Percentiles rank a stretch among this genome's conserved stretches.
Conservation (phyloP, 2,113 vertebrate species). For the Odocoileus hemionus region DNA sequence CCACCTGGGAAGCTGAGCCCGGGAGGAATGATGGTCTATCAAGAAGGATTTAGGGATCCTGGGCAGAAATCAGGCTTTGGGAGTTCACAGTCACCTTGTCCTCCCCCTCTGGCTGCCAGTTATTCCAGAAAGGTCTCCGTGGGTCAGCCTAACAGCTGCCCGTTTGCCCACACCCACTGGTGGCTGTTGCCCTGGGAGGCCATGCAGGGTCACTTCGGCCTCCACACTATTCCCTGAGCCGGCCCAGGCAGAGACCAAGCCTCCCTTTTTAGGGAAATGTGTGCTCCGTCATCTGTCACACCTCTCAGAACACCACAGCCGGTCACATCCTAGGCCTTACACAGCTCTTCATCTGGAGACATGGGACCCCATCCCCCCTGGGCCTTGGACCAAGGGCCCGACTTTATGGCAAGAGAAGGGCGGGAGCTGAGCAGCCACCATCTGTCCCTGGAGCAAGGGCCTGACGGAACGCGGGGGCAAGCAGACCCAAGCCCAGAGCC, state of each 20-base stretch:
- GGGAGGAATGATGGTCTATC: background rate
- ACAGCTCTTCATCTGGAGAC: background rate
- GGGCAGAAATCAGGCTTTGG: background rate
- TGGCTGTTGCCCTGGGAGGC: background rate
- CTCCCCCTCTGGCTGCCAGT: background rate
- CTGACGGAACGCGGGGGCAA: rapidly evolving
- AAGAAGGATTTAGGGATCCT: background rate
- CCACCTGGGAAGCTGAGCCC: background rate
- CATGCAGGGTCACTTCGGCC: background rate
- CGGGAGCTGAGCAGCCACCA: rapidly evolving
- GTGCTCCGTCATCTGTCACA: background rate
- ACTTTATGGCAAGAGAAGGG: background rate
- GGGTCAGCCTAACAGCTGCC: background rate
- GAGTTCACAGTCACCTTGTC: background rate
- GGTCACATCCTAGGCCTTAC: background rate
- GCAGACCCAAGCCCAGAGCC: too few relatives aligned
- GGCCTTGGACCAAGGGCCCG: background rate
- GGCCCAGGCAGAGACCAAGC: too few relatives aligned
- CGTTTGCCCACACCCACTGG: background rate
- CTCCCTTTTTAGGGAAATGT: background rate
- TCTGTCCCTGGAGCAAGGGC: background rate
- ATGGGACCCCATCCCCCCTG: background rate
- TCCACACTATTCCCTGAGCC: background rate
- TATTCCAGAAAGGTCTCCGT: background rate
- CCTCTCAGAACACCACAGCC: background rate